Conservation (phyloP, 2,888 invertebrate genomes). For the Euzophera pinguis region DNA sequence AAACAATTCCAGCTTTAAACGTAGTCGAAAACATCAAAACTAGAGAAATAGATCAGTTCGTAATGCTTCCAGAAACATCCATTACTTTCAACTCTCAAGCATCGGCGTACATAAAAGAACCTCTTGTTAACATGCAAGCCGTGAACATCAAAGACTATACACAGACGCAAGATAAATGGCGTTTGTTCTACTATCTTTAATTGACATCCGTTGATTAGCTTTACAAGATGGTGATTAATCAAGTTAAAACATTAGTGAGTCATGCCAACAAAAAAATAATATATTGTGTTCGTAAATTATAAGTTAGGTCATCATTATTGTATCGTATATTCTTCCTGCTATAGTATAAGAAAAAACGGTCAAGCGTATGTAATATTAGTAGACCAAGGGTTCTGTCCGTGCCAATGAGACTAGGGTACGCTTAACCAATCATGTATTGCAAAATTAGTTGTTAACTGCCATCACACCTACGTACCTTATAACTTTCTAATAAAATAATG, state of each 20-base stretch:
- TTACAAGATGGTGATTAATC: neutral
- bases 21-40: too few relatives aligned
- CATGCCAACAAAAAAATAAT: neutral
- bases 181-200: constrained; percentile 9
- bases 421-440: too few relatives aligned
- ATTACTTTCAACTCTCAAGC: neutral
- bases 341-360: neutral
- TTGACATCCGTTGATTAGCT: constrained; percentile 13
- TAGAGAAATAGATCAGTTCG: too few relatives aligned
- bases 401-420: too few relatives aligned
- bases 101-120: neutral
- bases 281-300: neutral
- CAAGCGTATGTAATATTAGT: too few relatives aligned
- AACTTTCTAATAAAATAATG: too few relatives aligned
- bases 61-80: neutral
- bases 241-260: neutral
- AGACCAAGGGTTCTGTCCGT: too few relatives aligned
- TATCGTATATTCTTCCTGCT: neutral
- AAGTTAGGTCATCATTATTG: neutral
- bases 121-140: constrained; percentile 3
- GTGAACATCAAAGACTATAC: constrained; percentile 8
- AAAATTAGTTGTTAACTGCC: too few relatives aligned
- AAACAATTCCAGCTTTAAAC: too few relatives aligned
- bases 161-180: constrained; percentile 4
- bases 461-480: too few relatives aligned